A percentile compares a stretch with the other conserved stretches of the same genome.
Conservation (phyloP, 2,888 invertebrate genomes). For the Agonopterix arenella region DNA sequence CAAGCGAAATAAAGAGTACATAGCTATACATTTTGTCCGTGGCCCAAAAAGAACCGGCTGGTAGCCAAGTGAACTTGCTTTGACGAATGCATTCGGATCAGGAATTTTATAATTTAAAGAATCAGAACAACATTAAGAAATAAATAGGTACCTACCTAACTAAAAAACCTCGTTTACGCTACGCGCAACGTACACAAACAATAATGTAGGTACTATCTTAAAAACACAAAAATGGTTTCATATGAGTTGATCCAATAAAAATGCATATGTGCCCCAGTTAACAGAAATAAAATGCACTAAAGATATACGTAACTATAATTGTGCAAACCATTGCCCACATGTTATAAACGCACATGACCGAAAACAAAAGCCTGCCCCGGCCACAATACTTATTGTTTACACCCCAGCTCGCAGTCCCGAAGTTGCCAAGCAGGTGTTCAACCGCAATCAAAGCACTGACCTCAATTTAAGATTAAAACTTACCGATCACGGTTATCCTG, state of each 20-base stretch:
- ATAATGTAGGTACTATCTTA: no score
- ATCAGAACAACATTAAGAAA: no score
- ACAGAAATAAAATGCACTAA: neutral
- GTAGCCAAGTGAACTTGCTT: conserved; percentile 31
- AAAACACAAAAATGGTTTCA: no score
- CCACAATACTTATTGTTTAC: conserved; percentile 42
- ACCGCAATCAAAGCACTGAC: conserved; percentile 39
- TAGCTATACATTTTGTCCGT: conserved; percentile 48
- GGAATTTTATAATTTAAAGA: no score
- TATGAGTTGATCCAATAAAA: no score
- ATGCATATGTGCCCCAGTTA: no score
- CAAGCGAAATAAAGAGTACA: conserved; percentile 36
- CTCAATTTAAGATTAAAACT: conserved; percentile 49
- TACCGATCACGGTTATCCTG: conserved; percentile 60
- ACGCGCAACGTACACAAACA: no score
- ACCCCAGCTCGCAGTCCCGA: conserved; percentile 17
- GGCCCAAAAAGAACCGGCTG: conserved; percentile 58
- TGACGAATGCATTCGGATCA: conserved; percentile 8
- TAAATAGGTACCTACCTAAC: no score
- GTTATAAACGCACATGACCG: conserved; percentile 28
- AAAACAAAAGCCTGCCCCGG: conserved; percentile 49
- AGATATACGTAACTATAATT: conserved; percentile 17
- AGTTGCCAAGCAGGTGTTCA: conserved; percentile 14
- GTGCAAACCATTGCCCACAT: conserved; percentile 26
- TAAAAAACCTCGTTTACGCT: no score